Conservation (phyloP, 2,113 vertebrate genomes). For the Cottus gobio region DNA sequence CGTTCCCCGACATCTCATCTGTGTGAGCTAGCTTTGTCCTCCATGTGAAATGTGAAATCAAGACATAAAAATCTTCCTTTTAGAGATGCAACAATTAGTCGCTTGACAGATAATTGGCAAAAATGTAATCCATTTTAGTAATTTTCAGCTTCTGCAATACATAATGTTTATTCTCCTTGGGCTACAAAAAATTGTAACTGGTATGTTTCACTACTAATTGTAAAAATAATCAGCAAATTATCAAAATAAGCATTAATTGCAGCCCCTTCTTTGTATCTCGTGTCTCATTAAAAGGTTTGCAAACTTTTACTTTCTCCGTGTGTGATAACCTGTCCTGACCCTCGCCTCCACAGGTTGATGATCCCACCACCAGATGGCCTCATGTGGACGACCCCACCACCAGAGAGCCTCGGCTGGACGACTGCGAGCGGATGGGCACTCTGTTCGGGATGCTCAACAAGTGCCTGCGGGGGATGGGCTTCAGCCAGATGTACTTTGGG, state of each 20-base stretch:
- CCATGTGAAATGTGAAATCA: no score
- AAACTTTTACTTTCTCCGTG: neutral
- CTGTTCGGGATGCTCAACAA: constrained; percentile 97
- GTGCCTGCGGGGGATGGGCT: constrained; percentile 90
- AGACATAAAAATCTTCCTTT: no score
- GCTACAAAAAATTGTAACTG: no score
- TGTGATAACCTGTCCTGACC: neutral
- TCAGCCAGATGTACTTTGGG: constrained; percentile 95
- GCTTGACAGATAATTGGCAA: no score
- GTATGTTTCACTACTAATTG: neutral
- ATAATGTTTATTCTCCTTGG: no score
- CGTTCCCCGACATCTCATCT: no score
- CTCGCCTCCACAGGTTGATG: constrained; percentile 34
- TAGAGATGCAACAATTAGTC: no score
- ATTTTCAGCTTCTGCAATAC: no score
- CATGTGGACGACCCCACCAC: constrained; percentile 34
- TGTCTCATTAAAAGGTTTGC: neutral
- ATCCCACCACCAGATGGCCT: constrained; percentile 11
- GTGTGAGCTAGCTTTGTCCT: no score
- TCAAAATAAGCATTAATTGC: no score
- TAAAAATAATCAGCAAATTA: no score
- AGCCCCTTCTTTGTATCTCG: neutral
- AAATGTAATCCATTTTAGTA: no score
- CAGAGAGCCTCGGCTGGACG: constrained; percentile 81
- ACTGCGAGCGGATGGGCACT: constrained; percentile 95